These are phyloP conservation scores for Tauraco hartlaubi DNA, from an alignment of 2,797 vertebrate genomes.

Conservation along the genomic window DNA sequence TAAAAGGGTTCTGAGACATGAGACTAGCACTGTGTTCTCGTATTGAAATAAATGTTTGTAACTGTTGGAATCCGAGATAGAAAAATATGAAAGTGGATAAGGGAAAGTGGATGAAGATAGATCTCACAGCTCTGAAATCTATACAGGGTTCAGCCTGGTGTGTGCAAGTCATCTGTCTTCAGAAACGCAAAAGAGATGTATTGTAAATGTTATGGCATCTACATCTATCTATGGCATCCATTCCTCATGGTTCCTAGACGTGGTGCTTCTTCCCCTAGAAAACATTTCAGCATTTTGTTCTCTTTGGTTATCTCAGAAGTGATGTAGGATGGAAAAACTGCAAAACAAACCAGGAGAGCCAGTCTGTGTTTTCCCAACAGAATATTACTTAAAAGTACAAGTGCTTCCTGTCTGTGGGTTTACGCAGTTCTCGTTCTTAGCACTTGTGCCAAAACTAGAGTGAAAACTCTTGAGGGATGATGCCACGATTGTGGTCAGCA, in stretches of 20 bases:
- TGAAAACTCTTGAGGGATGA: not conserved
- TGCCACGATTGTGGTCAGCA: not conserved
- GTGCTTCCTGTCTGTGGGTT: not conserved
- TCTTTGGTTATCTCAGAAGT: not conserved
- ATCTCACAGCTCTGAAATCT: not conserved
- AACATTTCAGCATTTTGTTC: not conserved
- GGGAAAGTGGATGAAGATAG: not conserved
- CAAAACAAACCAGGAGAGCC: not conserved
- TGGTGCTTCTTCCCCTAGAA: not conserved
- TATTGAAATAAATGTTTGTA: not conserved
- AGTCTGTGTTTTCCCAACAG: not conserved
- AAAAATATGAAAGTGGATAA: not conserved
- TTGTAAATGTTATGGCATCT: not conserved
- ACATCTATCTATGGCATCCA: too few species aligned
- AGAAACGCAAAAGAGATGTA: not conserved
- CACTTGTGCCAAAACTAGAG: not conserved
- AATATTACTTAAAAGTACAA: constrained; percentile 6
- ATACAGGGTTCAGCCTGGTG: not conserved
- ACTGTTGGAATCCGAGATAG: not conserved
- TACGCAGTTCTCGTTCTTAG: not conserved
- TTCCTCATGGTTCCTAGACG: not conserved
- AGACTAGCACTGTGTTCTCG: not conserved
- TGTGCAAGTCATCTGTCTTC: not conserved
- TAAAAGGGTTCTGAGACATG: not conserved
- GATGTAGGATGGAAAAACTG: not conserved